Percentiles rank a stretch among this genome's conserved stretches.
Conservation (phyloP, 2,113 vertebrate genomes). For the Chlorodrepanis virens region DNA sequence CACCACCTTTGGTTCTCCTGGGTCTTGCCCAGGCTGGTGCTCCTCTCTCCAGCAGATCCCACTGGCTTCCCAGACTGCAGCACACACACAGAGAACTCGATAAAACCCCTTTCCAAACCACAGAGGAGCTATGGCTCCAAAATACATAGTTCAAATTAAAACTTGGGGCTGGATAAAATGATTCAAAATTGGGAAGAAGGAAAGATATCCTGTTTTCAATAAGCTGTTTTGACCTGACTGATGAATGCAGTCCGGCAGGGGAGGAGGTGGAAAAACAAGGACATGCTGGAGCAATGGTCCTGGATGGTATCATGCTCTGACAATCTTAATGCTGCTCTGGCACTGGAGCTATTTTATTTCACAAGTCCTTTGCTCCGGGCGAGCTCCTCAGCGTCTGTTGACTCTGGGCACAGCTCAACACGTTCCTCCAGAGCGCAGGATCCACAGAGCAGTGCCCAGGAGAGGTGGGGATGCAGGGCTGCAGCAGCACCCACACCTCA, state of each 20-base stretch:
- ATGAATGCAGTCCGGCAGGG: conserved; percentile 16
- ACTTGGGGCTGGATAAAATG: conserved; percentile 44
- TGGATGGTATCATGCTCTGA: conserved; percentile 51
- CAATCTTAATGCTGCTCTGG: conserved; percentile 32
- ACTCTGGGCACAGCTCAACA: conserved; percentile 33
- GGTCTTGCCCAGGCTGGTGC: conserved; percentile 23
- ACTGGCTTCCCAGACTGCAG: not conserved
- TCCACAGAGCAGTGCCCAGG: not conserved
- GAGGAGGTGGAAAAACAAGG: conserved; percentile 55
- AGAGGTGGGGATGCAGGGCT: not conserved
- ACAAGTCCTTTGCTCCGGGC: conserved; percentile 40
- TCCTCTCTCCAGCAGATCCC: conserved; percentile 19
- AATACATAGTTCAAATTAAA: conserved; percentile 46
- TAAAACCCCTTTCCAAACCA: conserved; percentile 50
- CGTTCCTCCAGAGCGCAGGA: not conserved
- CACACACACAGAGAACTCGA: conserved; percentile 1
- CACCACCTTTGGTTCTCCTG: not conserved
- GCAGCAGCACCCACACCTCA: not conserved
- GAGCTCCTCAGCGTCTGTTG: not conserved
- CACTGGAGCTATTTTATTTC: conserved; percentile 22
- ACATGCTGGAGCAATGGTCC: conserved; percentile 48
- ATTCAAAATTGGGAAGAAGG: conserved; percentile 48
- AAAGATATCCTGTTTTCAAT: conserved; percentile 50
- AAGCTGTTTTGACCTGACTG: conserved; percentile 46
- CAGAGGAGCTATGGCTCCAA: conserved; percentile 31